A percentile compares a stretch with the other conserved stretches of the same genome.
phyloP scores from a whole-genome alignment of 2,888 invertebrate species.

The Rhogogaster chlorosoma region DNA sequence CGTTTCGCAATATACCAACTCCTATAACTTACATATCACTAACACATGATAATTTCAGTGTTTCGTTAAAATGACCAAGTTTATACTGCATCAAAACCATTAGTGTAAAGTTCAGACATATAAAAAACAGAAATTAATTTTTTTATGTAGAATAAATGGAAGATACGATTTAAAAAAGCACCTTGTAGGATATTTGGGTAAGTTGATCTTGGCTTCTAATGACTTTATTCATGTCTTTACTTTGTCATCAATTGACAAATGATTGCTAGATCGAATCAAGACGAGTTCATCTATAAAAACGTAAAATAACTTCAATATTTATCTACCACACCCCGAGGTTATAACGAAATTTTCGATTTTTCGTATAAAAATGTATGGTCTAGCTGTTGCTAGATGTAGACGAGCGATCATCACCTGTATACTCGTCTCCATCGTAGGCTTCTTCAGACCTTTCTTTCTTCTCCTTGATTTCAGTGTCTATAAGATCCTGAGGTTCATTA shows the following conservation, averaged over 20 bases:
- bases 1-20: background rate
- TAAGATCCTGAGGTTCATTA: background rate
- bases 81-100: background rate
- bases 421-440: background rate
- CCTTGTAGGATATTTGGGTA: background rate
- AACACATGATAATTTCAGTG: background rate
- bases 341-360: background rate
- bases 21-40: background rate
- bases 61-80: background rate
- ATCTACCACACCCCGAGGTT: background rate
- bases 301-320: background rate
- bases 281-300: background rate
- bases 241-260: background rate
- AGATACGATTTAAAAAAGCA: background rate
- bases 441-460: background rate
- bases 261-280: background rate
- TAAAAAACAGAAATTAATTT: background rate
- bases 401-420: background rate
- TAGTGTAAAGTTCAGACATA: background rate
- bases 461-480: background rate
- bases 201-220: background rate
- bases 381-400: slow-evolving; percentile 20
- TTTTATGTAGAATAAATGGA: background rate
- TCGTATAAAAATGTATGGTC: background rate
- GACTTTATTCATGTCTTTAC: background rate